Percentiles rank a stretch among this genome's conserved stretches.
These are phyloP conservation scores for Diogma glabrata DNA, from an alignment of 2,888 invertebrate genomes.

Conservation along the genomic window DNA sequence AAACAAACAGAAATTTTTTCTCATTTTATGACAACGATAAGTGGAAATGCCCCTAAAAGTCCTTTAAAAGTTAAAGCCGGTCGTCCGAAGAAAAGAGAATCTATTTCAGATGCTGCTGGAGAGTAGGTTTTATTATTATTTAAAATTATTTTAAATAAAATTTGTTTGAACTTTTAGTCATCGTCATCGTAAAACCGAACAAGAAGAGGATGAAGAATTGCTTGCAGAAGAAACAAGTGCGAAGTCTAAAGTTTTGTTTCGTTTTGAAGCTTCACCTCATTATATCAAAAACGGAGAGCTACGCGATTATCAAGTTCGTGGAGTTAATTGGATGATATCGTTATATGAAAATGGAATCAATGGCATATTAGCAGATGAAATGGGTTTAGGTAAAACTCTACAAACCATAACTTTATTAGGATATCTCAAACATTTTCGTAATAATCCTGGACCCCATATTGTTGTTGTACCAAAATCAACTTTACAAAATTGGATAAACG, in stretches of 20 bases:
- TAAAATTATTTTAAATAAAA: slow-evolving; percentile 4
- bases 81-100: slow-evolving; percentile 54
- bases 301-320: slow-evolving; percentile 95
- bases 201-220: slow-evolving; percentile 97
- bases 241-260: slow-evolving; percentile 66
- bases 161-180: slow-evolving; percentile 54
- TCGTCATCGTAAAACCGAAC: slow-evolving; percentile 94
- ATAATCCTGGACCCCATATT: slow-evolving; percentile 89
- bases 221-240: slow-evolving; percentile 84
- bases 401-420: slow-evolving; percentile 96
- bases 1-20: slow-evolving; percentile 98
- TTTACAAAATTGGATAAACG: slow-evolving; percentile 95
- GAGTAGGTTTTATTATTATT: background rate
- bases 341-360: slow-evolving; percentile 98
- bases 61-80: slow-evolving; percentile 82
- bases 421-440: slow-evolving; percentile 93
- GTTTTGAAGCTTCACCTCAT: slow-evolving; percentile 84
- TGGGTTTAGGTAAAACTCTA: slow-evolving; percentile 98
- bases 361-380: slow-evolving; percentile 97
- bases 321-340: slow-evolving; percentile 99
- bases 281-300: slow-evolving; percentile 90
- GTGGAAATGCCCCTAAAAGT: slow-evolving; percentile 58
- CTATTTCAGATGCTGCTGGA: background rate
- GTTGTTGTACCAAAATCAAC: slow-evolving; percentile 99
- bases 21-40: slow-evolving; percentile 82